Evolutionary conservation across 2,797 vertebrate species (phyloP).

Genomic region (Melanotaenia pygmaea): DNA sequence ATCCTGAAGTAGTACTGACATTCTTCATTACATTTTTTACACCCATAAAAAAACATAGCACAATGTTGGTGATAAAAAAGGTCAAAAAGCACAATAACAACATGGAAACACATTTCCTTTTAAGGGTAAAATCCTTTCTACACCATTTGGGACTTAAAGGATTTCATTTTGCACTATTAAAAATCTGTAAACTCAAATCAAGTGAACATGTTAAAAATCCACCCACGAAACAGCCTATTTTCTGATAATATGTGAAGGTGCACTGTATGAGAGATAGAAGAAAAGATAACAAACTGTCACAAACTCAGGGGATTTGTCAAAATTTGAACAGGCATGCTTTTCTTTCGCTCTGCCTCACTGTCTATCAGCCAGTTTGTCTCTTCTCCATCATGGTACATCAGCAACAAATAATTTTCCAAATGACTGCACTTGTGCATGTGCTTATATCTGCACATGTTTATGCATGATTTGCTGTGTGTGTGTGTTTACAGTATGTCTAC

Average conservation of each 20-base stretch:
- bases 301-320: conserved; percentile 59
- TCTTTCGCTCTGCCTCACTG: conserved; percentile 30
- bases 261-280: conserved; percentile 12
- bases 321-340: conserved; percentile 41
- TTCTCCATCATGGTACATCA: conserved; percentile 40
- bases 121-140: not conserved
- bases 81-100: too few relatives aligned
- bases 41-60: too few relatives aligned
- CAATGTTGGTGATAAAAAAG: too few relatives aligned
- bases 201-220: conserved; percentile 29
- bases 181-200: not conserved
- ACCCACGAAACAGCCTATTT: conserved; percentile 11
- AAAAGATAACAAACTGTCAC: not conserved
- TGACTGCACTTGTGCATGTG: conserved; percentile 51
- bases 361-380: conserved; percentile 29
- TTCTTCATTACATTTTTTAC: too few relatives aligned
- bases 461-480: conserved; percentile 23
- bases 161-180: conserved; percentile 15
- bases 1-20: too few relatives aligned
- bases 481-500: not conserved
- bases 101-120: too few relatives aligned
- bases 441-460: conserved; percentile 32
- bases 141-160: conserved; percentile 15
- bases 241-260: conserved; percentile 31
- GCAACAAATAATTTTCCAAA: conserved; percentile 62